Evolutionary conservation across 2,113 vertebrate species (phyloP), one percentile per base, ranked within the genome.

Genomic region (Gasterosteus nipponicus): DNA sequence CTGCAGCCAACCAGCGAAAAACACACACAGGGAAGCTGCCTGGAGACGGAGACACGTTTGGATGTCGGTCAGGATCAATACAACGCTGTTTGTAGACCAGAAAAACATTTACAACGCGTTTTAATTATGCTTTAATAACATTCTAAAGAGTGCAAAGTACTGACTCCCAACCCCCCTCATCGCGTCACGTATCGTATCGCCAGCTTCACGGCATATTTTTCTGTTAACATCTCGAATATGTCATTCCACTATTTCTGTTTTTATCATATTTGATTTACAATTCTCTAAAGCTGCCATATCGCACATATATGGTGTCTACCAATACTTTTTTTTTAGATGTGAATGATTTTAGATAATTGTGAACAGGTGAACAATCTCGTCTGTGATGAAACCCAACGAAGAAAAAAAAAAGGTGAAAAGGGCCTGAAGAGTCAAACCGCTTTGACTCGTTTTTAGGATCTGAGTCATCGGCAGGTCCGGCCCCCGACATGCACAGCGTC

Each of bases 1-100:
- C 62, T 18, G 31, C 60, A 42, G 73, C 53, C 57, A 12, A n/a
- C 46, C 5, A 74, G 9, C 10, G n/a, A 69, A 22, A 75, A 73
- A 81, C 1, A 26, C 56, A 69, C 0, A 39, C 0, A 33, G 4
- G 6, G 22, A 26, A 26, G 35, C 35, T 38, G 35, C 35, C 35
- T 38, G 35, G 33, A 41, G 63, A 58, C 16, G 1, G 38, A 15
- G 26, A 15, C 2, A 19, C 9, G 0, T 53, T 53, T 53, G 3
- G n/a, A 53, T 26, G 22, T 26, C 22, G 22, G 22, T 26, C 22
- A 26, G 22, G n/a, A n/a, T 54, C n/a, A 11, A 54, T 54, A 22
- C 5, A 26, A 26, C 10, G 9, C 18, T 46, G 1, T 51, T 51
- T n/a, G 18, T n/a, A 8, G 47, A 51, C 47, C 47, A 8, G 16